Conservation (phyloP, 2,113 vertebrate species). For the Zosterops hypoxanthus region DNA sequence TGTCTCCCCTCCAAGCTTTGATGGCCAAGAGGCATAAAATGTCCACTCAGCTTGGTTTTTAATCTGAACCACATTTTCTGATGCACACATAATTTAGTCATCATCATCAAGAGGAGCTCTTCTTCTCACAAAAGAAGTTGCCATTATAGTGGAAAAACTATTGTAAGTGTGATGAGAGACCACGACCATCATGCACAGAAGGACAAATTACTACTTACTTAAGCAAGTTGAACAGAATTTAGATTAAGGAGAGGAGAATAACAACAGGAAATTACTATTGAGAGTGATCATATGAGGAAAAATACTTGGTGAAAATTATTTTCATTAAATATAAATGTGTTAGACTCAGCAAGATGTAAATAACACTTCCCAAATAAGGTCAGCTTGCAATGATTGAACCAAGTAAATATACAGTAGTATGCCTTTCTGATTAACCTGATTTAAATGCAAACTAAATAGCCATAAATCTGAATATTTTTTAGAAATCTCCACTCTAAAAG, state of each 20-base stretch:
- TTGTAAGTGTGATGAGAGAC: not conserved
- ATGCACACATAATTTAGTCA: not conserved
- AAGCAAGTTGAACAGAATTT: not conserved
- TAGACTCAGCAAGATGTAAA: not conserved
- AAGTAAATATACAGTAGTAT: not conserved
- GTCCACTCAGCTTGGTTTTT: not conserved
- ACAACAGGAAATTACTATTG: not conserved
- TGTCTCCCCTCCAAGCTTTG: not conserved
- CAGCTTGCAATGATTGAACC: not conserved
- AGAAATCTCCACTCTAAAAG: not conserved
- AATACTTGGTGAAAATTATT: not conserved
- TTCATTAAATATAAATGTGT: conserved; percentile 5
- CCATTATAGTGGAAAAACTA: not conserved
- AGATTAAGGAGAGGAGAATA: not conserved
- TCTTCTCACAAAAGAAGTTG: not conserved
- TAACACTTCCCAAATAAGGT: not conserved
- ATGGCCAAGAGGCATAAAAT: not conserved
- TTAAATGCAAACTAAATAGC: not conserved
- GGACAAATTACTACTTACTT: not conserved
- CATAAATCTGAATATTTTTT: not conserved
- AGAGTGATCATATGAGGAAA: not conserved
- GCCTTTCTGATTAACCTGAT: not conserved
- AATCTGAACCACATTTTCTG: not conserved
- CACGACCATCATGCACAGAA: not conserved
- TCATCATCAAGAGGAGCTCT: not conserved